phyloP scores from a whole-genome alignment of 2,797 vertebrate genomes.

The Paguma larvata region DNA sequence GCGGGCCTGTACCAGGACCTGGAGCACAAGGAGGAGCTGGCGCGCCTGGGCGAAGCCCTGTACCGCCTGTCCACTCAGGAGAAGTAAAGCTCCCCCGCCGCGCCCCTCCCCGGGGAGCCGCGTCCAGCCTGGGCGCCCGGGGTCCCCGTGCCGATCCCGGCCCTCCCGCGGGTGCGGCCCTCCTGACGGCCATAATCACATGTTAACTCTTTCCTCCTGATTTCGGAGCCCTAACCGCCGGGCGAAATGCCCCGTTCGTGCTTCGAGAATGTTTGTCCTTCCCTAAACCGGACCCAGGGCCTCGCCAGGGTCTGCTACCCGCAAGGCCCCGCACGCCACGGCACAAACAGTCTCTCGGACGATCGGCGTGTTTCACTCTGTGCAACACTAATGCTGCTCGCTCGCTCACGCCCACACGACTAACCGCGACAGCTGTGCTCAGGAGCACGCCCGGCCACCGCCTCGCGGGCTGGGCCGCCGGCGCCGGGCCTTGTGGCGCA shows the following conservation, averaged over 20 bases:
- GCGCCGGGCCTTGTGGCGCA: neutral
- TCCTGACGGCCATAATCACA: neutral
- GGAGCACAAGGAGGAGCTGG: constrained; percentile 93
- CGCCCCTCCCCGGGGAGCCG: constrained; percentile 82
- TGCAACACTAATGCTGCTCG: constrained; percentile 76
- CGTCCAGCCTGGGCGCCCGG: constrained; percentile 68
- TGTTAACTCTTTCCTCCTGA: constrained; percentile 19
- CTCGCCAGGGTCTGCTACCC: constrained; percentile 69
- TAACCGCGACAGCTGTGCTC: neutral
- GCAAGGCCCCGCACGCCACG: constrained; percentile 48
- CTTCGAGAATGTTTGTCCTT: constrained; percentile 56
- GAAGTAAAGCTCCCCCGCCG: constrained; percentile 92
- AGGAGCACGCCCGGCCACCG: too few species aligned
- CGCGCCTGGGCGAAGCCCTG: constrained; percentile 93
- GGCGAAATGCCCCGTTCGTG: constrained; percentile 64
- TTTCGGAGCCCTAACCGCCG: neutral
- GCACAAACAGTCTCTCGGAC: constrained; percentile 56
- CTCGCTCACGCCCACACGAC: neutral
- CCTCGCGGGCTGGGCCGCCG: neutral
- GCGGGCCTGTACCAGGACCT: constrained; percentile 92
- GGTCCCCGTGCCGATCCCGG: neutral
- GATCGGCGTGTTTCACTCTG: constrained; percentile 71
- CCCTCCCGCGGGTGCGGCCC: neutral
- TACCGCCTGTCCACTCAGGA: constrained; percentile 93
- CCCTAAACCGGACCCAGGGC: constrained; percentile 44